Evolutionary conservation across 2,888 invertebrate genomes (phyloP), one percentile per base, ranked within the genome.

Genomic region (Phyllotreta cruciferae): DNA sequence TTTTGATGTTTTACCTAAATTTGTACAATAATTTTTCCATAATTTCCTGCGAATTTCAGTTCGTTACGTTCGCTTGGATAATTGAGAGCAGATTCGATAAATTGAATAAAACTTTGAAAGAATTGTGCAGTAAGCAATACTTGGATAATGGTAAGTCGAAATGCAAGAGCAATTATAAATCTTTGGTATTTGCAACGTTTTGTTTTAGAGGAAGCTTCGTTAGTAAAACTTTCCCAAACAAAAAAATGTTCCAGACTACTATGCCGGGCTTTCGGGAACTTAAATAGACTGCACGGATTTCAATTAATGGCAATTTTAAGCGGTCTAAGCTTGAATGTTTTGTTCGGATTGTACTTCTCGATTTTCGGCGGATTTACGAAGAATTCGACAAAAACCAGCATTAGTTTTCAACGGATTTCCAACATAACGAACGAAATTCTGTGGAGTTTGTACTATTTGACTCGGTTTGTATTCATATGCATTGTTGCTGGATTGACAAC

Each of bases 351-450:
- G 13, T 70, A 70, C 52, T 70, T 70, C 39, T 56, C 70, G 35
- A 68, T 70, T 56, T 70, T 64, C 60, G 70, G 70, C 6, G 70
- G 70, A 9, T 70, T 67, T 54, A 56, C 62, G 9, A 63, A 66
- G 44, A 60, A 66, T 34, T 60, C 66, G 0, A 53, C 42, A 8
- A 62, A 56, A 35, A 54, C 53, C 1, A 60, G 47, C 39, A 6
- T 58, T 38, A 38, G 54, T 5, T 54, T 55, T 36, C 65, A 67
- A 37, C 47, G 49, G n/a, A 60, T 64, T 42, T 55, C 63, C 1
- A 63, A 57, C 13, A 54, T 64, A 11, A 57, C 66, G 24, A 68
- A 70, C 41, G 66, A 68, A 47, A 35, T 67, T 1, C 41, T 68
- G 5, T 70, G 68, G 70, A 68, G 70, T 55, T 44, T 70, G 9